A percentile compares a stretch with the other conserved stretches of the same genome.
phyloP scores from a whole-genome alignment of 2,797 vertebrate species.

The Urophycis tenuis region DNA sequence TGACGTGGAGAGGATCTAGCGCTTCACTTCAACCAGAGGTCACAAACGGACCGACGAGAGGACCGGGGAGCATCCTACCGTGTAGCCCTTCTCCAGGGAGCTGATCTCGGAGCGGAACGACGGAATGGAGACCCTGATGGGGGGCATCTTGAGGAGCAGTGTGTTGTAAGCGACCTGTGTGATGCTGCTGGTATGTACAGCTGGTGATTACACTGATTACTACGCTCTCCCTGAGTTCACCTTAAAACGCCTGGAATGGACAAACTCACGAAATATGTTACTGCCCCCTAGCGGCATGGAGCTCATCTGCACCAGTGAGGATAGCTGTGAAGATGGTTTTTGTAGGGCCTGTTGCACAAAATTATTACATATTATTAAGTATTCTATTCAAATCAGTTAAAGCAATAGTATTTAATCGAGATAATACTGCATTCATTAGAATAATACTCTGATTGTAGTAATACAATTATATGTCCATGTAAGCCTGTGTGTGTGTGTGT shows the following conservation, averaged over 20 bases:
- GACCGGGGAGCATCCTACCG: constrained; percentile 72
- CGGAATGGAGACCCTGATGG: constrained; percentile 83
- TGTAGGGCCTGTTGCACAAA: background rate
- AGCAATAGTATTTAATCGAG: background rate
- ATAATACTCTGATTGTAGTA: too few species aligned
- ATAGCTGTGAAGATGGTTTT: too few species aligned
- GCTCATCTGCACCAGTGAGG: background rate
- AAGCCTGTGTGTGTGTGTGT: background rate
- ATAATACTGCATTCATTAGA: background rate
- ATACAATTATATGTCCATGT: background rate
- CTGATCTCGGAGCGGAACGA: constrained; percentile 91
- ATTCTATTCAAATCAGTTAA: background rate
- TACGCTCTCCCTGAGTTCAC: constrained; percentile 33
- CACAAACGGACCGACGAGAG: background rate
- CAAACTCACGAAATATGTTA: background rate
- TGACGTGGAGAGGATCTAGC: background rate
- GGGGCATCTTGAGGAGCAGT: constrained; percentile 60
- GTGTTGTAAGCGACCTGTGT: background rate
- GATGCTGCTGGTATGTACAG: background rate
- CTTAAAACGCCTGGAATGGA: constrained; percentile 6
- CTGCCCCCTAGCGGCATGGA: constrained; percentile 52
- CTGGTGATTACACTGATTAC: background rate
- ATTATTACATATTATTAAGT: background rate
- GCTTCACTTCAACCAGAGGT: background rate
- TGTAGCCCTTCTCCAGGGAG: constrained; percentile 85